Evolutionary conservation across 2,888 invertebrate genomes (phyloP).

Genomic region (Penaeus monodon): DNA sequence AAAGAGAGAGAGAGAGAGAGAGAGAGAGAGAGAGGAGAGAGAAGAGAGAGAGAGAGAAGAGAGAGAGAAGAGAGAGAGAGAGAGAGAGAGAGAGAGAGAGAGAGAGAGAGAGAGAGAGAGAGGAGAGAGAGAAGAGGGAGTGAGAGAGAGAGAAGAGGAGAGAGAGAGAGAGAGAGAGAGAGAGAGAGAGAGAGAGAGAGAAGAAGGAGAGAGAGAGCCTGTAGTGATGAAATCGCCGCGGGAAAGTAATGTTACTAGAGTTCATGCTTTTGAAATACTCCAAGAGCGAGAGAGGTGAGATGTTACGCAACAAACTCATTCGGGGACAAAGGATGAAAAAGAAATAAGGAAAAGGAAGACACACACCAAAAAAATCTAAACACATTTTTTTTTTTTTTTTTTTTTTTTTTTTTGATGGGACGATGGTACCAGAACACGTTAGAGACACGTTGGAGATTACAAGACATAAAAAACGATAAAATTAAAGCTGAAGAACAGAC

Average conservation of each 20-base stretch:
- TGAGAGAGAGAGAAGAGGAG: neutral
- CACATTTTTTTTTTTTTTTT: too few relatives aligned
- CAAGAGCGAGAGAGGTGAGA: too few relatives aligned
- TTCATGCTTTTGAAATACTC: too few relatives aligned
- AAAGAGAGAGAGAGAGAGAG: neutral
- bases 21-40: neutral
- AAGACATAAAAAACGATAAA: too few relatives aligned
- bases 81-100: neutral
- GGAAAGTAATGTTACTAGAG: neutral
- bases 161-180: neutral
- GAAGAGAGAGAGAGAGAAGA: neutral
- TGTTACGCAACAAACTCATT: too few relatives aligned
- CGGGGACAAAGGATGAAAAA: neutral
- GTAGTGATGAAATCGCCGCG: neutral
- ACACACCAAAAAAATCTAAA: too few relatives aligned
- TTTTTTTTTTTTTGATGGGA: too few relatives aligned
- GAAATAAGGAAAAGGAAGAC: neutral
- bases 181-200: neutral
- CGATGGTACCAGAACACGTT: too few relatives aligned
- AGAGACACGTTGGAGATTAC: too few relatives aligned
- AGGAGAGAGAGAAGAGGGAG: neutral
- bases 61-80: constrained; percentile 1
- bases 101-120: neutral
- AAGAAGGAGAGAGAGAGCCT: neutral
- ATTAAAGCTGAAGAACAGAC: too few relatives aligned